Base-by-base conservation (phyloP, 2,113 vertebrate species). In the Capreolus pygargus region DNA sequence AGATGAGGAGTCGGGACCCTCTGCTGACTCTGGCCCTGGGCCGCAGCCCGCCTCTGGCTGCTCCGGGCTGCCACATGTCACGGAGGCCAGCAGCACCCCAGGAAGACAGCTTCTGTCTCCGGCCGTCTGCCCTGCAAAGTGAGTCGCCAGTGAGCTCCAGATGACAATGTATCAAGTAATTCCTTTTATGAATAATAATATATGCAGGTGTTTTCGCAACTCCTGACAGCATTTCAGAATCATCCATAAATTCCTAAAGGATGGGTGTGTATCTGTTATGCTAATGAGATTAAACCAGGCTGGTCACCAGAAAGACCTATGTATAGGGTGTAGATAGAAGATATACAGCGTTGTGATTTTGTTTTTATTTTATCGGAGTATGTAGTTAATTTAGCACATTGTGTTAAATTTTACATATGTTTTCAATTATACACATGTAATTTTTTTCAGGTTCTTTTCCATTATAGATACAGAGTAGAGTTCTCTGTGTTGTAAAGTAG, bases 61-160 rank as follows among this genome's bases (percentile, higher is more conserved):
- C 5, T 17, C 47, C 36, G 0, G 36, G 36, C 28, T 30, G 47
- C 58, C 33, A 0, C 89, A 5, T 30, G 50, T 55, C n/a, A 0
- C 0, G 1, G 57, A 21, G 16, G 14, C 67, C 36, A 30, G 6
- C 23, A 6, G 87, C 8, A 5, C n/a, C 17, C 23, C 1, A 5
- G 52, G 33, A 27, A 76, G 92, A 9, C 50, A 28, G 28, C 52
- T 47, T 74, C 45, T 79, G 7, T 47, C 76, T 78, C 45, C 1
- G 4, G 76, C 47, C 3, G 10, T 52, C 79, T 21, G 30, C 30
- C 47, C 17, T n/a, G 47, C 10, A 23, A 33, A 36, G 33, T 25
- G 21, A 55, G 7, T 36, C 23, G 27, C 21, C n/a, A 25, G 6
- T 55, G 21, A 43, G 39, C 70, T 25, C 70, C n/a, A 76, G 70